Evolutionary conservation across 2,888 invertebrate genomes (phyloP).

Genomic region (Lasioglossum calceatum): DNA sequence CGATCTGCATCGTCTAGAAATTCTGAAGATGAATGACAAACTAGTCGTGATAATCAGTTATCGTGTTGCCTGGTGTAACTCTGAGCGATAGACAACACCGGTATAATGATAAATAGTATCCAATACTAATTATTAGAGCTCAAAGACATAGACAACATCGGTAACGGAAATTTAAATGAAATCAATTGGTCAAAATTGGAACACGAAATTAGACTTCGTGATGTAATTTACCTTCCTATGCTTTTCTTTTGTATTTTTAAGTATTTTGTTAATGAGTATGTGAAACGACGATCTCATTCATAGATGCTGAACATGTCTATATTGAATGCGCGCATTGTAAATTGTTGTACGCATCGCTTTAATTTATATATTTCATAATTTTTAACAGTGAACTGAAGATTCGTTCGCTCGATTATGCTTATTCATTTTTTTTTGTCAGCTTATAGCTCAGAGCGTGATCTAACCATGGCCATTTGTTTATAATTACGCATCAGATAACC

Average conservation of each 20-base stretch:
- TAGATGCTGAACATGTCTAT: conserved; percentile 50
- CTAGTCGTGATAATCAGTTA: background rate
- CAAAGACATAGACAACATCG: background rate
- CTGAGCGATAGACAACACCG: background rate
- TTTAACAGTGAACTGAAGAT: conserved; percentile 47
- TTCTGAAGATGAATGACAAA: background rate
- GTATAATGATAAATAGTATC: background rate
- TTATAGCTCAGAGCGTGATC: conserved; percentile 37
- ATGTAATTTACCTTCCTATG: background rate
- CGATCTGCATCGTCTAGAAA: background rate
- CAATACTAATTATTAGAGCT: background rate
- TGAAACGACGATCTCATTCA: conserved; percentile 26
- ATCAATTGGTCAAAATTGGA: background rate
- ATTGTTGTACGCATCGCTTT: conserved; percentile 21
- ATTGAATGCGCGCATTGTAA: conserved; percentile 35
- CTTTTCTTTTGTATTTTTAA: background rate
- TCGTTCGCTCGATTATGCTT: conserved; percentile 54
- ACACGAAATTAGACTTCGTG: background rate
- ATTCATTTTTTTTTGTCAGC: conserved; percentile 35
- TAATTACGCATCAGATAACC: conserved; percentile 44
- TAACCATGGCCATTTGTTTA: conserved; percentile 31
- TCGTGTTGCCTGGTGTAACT: background rate
- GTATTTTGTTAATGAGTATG: background rate
- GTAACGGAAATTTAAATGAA: background rate
- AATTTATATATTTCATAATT: conserved; percentile 40